Evolutionary conservation across 2,113 vertebrate species (phyloP).

Genomic region (Ovis aries): ARS-UI_Ramb_v3.0 NC_056057.1:70474001-70474500

Average conservation of each 20-base stretch:
- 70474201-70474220: background rate
- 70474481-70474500: background rate
- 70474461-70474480: background rate
- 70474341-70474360: background rate
- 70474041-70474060: background rate
- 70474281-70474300: background rate
- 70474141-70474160: background rate
- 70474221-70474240: background rate
- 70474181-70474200: background rate
- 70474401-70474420: background rate
- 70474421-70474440: background rate
- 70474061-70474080: background rate
- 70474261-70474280: background rate
- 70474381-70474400: background rate
- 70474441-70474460: background rate
- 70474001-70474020: background rate
- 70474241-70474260: background rate
- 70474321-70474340: background rate
- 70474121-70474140: background rate
- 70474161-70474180: background rate
- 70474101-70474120: background rate
- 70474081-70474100: background rate
- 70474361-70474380: background rate
- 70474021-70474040: background rate
- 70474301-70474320: background rate